Percentiles rank a stretch among this genome's conserved stretches.
Evolutionary conservation across 1,140 invertebrate genomes (phyloP).

Genomic region (Gryon sp.): DNA sequence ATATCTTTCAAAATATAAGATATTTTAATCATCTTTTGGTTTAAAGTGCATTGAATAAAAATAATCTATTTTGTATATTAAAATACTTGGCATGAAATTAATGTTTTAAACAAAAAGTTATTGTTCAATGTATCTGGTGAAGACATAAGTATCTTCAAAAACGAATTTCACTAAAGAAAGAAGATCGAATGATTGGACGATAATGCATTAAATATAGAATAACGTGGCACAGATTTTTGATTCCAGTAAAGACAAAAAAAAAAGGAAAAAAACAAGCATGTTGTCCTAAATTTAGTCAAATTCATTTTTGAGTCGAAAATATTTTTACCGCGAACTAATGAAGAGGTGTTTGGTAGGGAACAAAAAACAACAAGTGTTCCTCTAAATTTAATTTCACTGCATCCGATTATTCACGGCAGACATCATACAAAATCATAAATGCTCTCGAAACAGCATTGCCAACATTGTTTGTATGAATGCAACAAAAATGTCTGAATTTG

Average conservation of each 20-base stretch:
- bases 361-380: background rate
- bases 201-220: conserved; percentile 23
- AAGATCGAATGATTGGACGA: no score
- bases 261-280: conserved; percentile 14
- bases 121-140: no score
- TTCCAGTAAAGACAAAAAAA: no score
- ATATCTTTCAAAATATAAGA: background rate
- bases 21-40: no score
- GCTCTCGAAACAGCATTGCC: background rate
- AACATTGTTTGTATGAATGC: no score
- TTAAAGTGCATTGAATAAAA: no score
- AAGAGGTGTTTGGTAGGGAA: no score
- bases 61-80: no score
- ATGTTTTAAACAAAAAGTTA: no score
- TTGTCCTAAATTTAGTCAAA: conserved; percentile 14
- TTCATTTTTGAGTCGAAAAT: conserved; percentile 10
- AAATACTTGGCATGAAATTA: no score
- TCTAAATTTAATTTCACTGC: conserved; percentile 12
- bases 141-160: no score
- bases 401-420: background rate
- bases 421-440: background rate
- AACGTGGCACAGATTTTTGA: conserved; percentile 22
- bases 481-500: no score
- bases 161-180: background rate
- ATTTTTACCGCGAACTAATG: conserved; percentile 21